Conservation (phyloP, 1,140 invertebrate genomes). For the Drosophila nebulosa region DNA sequence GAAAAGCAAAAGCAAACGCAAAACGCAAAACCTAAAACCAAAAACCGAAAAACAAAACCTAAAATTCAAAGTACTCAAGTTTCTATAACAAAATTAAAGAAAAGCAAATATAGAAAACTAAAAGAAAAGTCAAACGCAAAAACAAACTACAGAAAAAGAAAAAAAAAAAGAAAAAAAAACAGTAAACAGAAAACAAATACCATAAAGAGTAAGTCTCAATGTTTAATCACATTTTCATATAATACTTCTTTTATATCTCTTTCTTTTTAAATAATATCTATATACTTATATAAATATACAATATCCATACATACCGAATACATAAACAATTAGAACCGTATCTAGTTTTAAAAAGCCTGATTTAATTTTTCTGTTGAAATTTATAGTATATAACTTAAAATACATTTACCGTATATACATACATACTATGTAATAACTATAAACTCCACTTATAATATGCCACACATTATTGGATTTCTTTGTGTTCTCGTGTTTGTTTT, state of each 20-base stretch:
- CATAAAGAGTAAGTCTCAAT: slow-evolving; percentile 76
- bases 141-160: slow-evolving; percentile 12
- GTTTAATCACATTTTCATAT: slow-evolving; percentile 57
- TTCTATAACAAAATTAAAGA: slow-evolving; percentile 33
- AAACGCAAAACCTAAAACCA: slow-evolving; percentile 21
- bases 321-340: not conserved
- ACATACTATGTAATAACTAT: not conserved
- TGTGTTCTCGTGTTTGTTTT: slow-evolving; percentile 41
- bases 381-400: not conserved
- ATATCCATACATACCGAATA: not conserved
- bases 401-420: not conserved
- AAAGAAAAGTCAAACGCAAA: slow-evolving; percentile 71
- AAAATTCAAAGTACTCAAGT: slow-evolving; percentile 24
- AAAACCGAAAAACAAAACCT: slow-evolving; percentile 20
- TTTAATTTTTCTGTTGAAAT: slow-evolving; percentile 5
- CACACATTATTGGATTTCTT: slow-evolving; percentile 31
- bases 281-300: not conserved
- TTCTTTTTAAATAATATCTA: not conserved
- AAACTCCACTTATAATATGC: slow-evolving; percentile 13
- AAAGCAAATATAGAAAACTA: slow-evolving; percentile 39
- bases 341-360: slow-evolving; percentile 4
- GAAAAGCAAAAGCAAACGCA: slow-evolving; percentile 41
- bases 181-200: slow-evolving; percentile 41
- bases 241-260: slow-evolving; percentile 3
- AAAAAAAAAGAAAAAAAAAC: not conserved